These are phyloP conservation scores for Gila robusta DNA, from an alignment of 2,797 vertebrate species.

Conservation along the genomic window DNA sequence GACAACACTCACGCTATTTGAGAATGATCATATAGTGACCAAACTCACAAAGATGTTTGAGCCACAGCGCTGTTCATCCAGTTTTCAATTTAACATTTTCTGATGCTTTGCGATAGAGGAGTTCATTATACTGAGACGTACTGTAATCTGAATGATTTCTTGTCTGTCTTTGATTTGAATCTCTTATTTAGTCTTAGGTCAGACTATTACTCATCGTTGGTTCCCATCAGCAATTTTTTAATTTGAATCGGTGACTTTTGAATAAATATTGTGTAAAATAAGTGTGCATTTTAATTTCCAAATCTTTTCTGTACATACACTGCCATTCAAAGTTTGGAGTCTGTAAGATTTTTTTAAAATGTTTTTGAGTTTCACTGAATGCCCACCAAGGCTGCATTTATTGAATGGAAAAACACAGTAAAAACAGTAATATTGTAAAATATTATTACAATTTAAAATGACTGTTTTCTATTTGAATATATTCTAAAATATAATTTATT, in stretches of 20 bases:
- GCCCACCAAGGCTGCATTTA: background rate
- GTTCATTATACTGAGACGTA: background rate
- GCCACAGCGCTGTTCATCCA: background rate
- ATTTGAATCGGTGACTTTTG: background rate
- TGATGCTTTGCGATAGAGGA: background rate
- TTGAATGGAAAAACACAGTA: background rate
- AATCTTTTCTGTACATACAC: background rate
- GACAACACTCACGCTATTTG: background rate
- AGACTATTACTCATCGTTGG: no score
- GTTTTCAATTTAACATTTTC: background rate
- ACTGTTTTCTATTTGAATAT: background rate
- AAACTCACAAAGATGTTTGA: background rate
- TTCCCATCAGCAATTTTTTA: no score
- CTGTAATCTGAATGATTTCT: background rate
- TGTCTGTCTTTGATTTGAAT: no score
- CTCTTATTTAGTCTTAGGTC: no score
- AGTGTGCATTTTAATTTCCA: background rate
- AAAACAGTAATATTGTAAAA: background rate
- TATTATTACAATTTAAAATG: background rate
- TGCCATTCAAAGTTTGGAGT: background rate
- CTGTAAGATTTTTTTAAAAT: background rate
- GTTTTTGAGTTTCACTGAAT: background rate
- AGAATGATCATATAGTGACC: background rate
- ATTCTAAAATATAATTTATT: background rate
- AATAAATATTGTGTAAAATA: background rate